Conservation (phyloP, 1,140 invertebrate genomes). For the Drosophila ogumai region DNA sequence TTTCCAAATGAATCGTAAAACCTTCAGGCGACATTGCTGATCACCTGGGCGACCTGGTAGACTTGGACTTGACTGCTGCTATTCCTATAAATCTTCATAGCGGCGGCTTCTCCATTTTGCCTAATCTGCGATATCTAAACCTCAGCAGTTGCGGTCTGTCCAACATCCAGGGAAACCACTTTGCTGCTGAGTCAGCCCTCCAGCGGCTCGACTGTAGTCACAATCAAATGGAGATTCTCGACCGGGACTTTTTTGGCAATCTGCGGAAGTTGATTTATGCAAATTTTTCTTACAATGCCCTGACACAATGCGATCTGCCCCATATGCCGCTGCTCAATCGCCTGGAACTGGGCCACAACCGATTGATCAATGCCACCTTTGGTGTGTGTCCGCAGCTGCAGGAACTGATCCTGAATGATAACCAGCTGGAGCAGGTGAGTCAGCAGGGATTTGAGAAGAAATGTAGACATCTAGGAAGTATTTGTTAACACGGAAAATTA, state of each 20-base stretch:
- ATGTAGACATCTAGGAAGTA: not conserved
- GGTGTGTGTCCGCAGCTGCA: conserved; percentile 56
- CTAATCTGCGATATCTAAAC: conserved; percentile 57
- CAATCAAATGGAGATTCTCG: conserved; percentile 59
- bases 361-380: conserved; percentile 55
- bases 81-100: conserved; percentile 40
- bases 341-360: conserved; percentile 68
- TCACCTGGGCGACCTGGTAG: conserved; percentile 31
- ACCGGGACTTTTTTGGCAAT: conserved; percentile 47
- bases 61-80: conserved; percentile 52
- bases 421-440: conserved; percentile 66
- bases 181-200: conserved; percentile 51
- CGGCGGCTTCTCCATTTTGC: conserved; percentile 56
- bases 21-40: conserved; percentile 12
- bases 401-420: conserved; percentile 57
- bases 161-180: conserved; percentile 44
- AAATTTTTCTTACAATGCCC: conserved; percentile 73
- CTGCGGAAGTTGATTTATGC: conserved; percentile 63
- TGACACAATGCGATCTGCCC: conserved; percentile 53
- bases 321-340: conserved; percentile 53
- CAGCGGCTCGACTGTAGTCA: conserved; percentile 70
- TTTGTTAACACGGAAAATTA: not conserved
- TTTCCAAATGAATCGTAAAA: not conserved
- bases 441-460: not conserved
- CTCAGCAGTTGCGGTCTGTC: conserved; percentile 56